Evolutionary conservation across 2,888 invertebrate genomes (phyloP), one percentile per base, ranked within the genome.

Genomic region (Sylvicola cinctus): DNA sequence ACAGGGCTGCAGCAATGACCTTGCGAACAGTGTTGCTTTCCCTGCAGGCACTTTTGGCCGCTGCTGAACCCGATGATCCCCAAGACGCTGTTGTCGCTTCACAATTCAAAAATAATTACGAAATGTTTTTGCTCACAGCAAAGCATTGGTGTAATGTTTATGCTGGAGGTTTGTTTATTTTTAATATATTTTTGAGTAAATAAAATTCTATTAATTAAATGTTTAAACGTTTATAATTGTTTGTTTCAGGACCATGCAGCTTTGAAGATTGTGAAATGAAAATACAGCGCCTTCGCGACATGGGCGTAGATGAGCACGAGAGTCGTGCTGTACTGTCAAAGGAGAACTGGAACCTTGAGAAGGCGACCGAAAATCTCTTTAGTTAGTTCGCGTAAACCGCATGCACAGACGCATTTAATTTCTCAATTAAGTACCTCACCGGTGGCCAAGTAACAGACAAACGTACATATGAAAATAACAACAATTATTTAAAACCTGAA

Each of bases 1-100:
- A 33, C 41, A 75, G 83, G 96, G 98, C 98, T 40, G 98, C 98
- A 34, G 96, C 98, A 6, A 85, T 98, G 75, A 98, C 96, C 1
- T 62, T 99, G 40, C 70, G 96, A 41, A 96, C 96, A 20, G 95
- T 96, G 17, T 62, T 98, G 38, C 62, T 98, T 17, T 95, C 95
- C 2, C 66, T 98, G 43, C 98, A 98, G 69, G 95, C 95, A 1
- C 61, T 98, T 40, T 60, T 98, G 41, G 78, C 88, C 14, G 83
- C 88, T 2, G 85, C 88, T 3, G 88, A 87, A 51, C 87, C 88
- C 3, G 85, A 87, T 58, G 88, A 90, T 61, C 90, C 90, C 2
- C 88, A 88, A 53, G 87, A 95, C 59, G 93, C 91, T 0, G 90
- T 98, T 0, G 98, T 99, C 15, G 98, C 98, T 17, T 83, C 80